These are phyloP conservation scores for Pyralis farinalis DNA, from an alignment of 2,888 invertebrate species.

Conservation along the genomic window DNA sequence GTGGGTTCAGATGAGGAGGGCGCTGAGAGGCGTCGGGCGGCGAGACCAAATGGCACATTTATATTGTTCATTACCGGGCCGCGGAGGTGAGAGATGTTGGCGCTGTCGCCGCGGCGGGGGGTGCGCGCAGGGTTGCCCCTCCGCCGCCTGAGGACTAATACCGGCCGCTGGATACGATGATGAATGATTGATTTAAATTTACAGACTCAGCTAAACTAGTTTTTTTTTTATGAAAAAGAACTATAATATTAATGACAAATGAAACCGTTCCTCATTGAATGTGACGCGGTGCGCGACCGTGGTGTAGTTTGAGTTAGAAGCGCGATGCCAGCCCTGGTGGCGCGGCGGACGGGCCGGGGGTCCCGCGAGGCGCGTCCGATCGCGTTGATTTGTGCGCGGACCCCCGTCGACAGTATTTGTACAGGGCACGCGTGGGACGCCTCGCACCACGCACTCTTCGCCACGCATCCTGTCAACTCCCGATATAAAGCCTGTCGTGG, in stretches of 20 bases:
- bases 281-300: not conserved
- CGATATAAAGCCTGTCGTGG: not conserved
- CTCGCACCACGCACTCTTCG: slow-evolving; percentile 19
- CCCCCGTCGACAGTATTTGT: slow-evolving; percentile 74
- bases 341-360: slow-evolving; percentile 47
- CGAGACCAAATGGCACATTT: slow-evolving; percentile 65
- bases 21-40: slow-evolving; percentile 10
- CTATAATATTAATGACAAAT: too few species aligned
- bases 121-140: slow-evolving; percentile 46
- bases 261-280: too few species aligned
- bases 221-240: too few species aligned
- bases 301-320: not conserved
- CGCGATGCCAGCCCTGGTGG: slow-evolving; percentile 42
- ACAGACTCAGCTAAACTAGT: too few species aligned
- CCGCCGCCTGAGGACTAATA: not conserved
- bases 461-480: not conserved
- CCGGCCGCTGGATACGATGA: too few species aligned
- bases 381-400: slow-evolving; percentile 75
- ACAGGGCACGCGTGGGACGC: slow-evolving; percentile 52
- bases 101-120: slow-evolving; percentile 63
- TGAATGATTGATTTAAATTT: too few species aligned
- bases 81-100: slow-evolving; percentile 76
- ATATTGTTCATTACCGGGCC: slow-evolving; percentile 71
- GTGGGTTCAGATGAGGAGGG: slow-evolving; percentile 1
- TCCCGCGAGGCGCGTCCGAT: slow-evolving; percentile 47